Percentiles rank a stretch among this genome's conserved stretches.
Conservation (phyloP, 2,797 vertebrate species). For the Rallus crepitans region DNA sequence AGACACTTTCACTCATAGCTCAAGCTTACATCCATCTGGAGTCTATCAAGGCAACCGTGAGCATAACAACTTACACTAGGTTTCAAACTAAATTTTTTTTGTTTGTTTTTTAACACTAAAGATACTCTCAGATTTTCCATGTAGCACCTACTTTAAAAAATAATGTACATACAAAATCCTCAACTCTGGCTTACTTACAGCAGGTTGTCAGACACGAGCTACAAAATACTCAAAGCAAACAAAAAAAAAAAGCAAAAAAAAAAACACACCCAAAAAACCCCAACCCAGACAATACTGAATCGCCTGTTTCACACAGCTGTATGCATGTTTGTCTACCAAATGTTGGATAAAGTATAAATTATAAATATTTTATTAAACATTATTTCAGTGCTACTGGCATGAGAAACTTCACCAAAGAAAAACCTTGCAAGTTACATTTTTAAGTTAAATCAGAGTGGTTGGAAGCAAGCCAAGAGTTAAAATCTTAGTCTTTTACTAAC, state of each 20-base stretch:
- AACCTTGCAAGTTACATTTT: not conserved
- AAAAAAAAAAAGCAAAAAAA: not conserved
- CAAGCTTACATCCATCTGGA: slow-evolving; percentile 91
- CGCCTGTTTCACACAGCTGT: not conserved
- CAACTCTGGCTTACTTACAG: slow-evolving; percentile 14
- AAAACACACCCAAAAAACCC: not conserved
- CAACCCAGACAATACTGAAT: not conserved
- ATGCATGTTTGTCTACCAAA: not conserved
- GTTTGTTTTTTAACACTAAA: slow-evolving; percentile 76
- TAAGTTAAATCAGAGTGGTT: not conserved
- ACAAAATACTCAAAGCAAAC: not conserved
- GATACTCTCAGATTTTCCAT: slow-evolving; percentile 69
- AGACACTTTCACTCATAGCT: slow-evolving; percentile 87
- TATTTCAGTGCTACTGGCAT: not conserved
- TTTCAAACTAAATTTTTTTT: slow-evolving; percentile 66
- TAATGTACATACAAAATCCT: slow-evolving; percentile 1
- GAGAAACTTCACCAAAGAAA: not conserved
- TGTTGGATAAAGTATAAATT: not conserved
- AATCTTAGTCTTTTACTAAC: not conserved
- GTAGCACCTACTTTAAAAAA: slow-evolving; percentile 25
- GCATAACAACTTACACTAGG: slow-evolving; percentile 82
- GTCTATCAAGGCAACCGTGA: slow-evolving; percentile 87
- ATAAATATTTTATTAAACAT: not conserved
- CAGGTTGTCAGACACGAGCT: slow-evolving; percentile 49
- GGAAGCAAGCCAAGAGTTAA: not conserved